Evolutionary conservation across 1,140 invertebrate genomes (phyloP).

Genomic region (Apis mellifera): DNA sequence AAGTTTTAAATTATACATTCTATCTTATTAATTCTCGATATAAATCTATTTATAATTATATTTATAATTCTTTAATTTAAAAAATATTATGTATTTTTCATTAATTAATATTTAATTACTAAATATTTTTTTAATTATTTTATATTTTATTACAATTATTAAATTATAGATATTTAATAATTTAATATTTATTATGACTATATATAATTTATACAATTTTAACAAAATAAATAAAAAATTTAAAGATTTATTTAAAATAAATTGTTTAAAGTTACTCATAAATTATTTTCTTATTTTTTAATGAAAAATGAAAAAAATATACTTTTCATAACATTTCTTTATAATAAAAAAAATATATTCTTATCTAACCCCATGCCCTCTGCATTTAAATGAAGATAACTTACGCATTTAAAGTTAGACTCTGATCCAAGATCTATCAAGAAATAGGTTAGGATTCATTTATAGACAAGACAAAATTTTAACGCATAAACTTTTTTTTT

Average conservation of each 20-base stretch:
- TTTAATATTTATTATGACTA: no score
- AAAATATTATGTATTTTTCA: no score
- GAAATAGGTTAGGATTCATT: constrained; percentile 62
- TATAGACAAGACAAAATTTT: constrained; percentile 25
- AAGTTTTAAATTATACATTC: neutral
- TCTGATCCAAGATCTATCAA: constrained; percentile 62
- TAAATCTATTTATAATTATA: neutral
- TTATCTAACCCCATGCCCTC: constrained; percentile 67
- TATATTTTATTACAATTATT: neutral
- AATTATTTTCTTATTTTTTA: neutral
- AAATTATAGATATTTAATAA: neutral
- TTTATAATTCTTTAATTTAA: neutral
- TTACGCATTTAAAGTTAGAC: constrained; percentile 39
- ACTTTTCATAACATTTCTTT: constrained; percentile 8
- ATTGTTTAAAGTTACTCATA: neutral
- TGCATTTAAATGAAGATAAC: constrained; percentile 64
- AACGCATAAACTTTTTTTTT: neutral
- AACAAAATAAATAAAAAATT: neutral
- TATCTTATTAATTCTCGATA: neutral
- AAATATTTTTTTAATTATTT: neutral
- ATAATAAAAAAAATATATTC: constrained; percentile 51
- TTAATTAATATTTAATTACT: neutral
- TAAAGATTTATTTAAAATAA: neutral
- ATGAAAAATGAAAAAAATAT: neutral
- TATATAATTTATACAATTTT: constrained; percentile 1